Conservation (phyloP, 2,888 invertebrate genomes). For the Meta bourneti region DNA sequence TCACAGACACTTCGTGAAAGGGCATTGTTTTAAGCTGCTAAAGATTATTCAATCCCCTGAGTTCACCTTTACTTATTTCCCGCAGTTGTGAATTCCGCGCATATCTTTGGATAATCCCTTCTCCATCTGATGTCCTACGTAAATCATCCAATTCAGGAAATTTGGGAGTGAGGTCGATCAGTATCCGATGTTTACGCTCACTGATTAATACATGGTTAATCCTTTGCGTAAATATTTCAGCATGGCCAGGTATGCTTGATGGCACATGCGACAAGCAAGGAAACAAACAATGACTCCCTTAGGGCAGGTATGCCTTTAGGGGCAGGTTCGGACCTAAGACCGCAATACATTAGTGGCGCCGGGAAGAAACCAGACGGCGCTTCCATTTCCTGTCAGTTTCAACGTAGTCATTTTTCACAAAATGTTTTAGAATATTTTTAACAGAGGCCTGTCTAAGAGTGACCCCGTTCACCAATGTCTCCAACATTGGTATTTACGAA, state of each 20-base stretch:
- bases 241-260: neutral
- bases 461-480: too few species aligned
- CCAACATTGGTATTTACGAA: too few species aligned
- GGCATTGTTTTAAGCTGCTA: too few species aligned
- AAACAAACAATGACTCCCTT: neutral
- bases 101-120: neutral
- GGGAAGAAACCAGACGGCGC: too few species aligned
- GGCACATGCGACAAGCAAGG: neutral
- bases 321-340: neutral
- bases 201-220: neutral
- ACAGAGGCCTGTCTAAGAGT: too few species aligned
- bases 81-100: neutral
- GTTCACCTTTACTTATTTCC: neutral
- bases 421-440: too few species aligned
- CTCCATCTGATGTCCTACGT: neutral
- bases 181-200: neutral
- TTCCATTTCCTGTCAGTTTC: too few species aligned
- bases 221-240: neutral
- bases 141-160: neutral
- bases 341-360: neutral
- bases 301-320: neutral
- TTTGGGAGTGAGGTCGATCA: neutral
- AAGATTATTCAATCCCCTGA: neutral
- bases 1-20: too few species aligned
- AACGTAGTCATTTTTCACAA: too few species aligned